phyloP scores from a whole-genome alignment of 2,888 invertebrate genomes.

The Tetranychus truncatus region DNA sequence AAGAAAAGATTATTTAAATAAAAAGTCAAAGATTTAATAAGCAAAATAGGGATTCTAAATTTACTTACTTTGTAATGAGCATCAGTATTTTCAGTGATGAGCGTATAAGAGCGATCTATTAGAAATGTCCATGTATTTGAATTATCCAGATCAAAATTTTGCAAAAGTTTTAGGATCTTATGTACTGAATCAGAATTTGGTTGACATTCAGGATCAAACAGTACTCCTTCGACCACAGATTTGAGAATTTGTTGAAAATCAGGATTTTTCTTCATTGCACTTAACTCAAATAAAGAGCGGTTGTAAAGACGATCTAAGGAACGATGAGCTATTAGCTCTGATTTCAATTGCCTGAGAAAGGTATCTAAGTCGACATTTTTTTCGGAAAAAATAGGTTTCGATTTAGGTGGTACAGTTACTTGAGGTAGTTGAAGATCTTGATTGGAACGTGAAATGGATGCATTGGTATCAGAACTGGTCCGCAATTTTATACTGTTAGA shows the following conservation, averaged over 20 bases:
- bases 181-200: neutral
- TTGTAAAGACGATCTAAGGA: neutral
- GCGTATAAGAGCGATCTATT: neutral
- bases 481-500: neutral
- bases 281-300: neutral
- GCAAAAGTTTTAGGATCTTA: neutral
- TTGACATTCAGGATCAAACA: neutral
- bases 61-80: neutral
- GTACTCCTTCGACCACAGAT: neutral
- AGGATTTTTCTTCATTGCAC: neutral
- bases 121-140: neutral
- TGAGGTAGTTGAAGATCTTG: neutral
- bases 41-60: neutral
- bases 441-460: neutral
- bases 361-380: neutral
- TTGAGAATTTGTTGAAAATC: neutral
- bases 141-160: neutral
- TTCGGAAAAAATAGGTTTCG: neutral
- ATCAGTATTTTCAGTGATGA: neutral
- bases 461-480: neutral
- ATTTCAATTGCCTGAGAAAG: neutral
- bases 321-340: neutral
- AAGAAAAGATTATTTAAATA: neutral
- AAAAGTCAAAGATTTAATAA: neutral
- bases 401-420: neutral